Percentiles rank a stretch among this genome's conserved stretches.
phyloP scores from a whole-genome alignment of 2,113 vertebrate genomes.

The Anhinga anhinga region DNA sequence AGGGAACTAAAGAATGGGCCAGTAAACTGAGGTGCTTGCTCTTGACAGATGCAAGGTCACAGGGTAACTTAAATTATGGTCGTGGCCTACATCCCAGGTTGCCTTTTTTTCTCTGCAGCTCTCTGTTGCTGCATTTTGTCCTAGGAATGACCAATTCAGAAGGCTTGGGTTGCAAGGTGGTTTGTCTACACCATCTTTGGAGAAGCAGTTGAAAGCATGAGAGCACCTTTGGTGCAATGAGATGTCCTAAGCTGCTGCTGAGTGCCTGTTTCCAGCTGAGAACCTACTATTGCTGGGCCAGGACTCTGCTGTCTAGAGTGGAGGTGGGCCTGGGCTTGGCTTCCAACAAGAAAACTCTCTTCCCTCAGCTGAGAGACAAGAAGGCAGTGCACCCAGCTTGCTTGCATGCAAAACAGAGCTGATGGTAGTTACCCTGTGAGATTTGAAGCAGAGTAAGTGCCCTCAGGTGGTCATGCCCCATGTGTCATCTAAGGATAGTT shows the following conservation, averaged over 20 bases:
- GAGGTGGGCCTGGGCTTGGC: background rate
- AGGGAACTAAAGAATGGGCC: background rate
- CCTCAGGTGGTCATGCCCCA: background rate
- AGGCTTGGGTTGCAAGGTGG: background rate
- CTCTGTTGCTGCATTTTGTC: background rate
- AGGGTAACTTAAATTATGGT: background rate
- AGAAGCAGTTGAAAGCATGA: background rate
- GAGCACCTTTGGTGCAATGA: background rate
- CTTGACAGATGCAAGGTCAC: background rate
- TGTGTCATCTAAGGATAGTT: background rate
- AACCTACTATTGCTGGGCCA: background rate
- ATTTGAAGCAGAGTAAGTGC: background rate
- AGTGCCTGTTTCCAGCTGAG: background rate
- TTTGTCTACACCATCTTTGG: background rate
- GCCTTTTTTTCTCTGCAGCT: background rate
- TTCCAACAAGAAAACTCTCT: background rate
- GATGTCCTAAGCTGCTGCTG: background rate
- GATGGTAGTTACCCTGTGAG: background rate
- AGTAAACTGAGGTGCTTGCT: background rate
- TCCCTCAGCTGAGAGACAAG: background rate
- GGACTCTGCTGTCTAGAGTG: background rate
- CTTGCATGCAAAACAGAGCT: background rate
- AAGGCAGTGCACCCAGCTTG: background rate
- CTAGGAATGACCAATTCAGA: background rate
- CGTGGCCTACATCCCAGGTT: accelerated